Percentiles rank a stretch among this genome's conserved stretches.
Conservation (phyloP, 2,888 invertebrate species). For the Nebria brevicollis region DNA sequence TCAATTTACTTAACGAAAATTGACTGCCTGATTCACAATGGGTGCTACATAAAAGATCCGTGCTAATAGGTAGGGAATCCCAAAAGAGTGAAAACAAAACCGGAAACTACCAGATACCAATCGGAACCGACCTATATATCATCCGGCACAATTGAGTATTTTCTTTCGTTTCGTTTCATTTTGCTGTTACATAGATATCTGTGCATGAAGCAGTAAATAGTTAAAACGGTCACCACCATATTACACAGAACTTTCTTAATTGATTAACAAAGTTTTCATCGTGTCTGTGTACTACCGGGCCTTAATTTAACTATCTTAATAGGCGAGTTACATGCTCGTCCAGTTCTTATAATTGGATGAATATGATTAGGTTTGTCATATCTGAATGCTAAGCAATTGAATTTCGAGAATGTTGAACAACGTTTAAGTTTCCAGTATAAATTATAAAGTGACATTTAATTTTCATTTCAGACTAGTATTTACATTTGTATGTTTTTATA, state of each 20-base stretch:
- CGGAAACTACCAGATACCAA: slow-evolving; percentile 32
- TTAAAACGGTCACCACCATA: not conserved
- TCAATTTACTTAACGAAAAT: not conserved
- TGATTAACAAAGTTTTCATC: not conserved
- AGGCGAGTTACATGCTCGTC: not conserved
- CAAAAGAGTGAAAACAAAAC: slow-evolving; percentile 6
- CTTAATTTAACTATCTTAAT: slow-evolving; percentile 1
- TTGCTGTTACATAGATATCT: not conserved
- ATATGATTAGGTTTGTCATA: not conserved
- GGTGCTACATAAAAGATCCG: not conserved
- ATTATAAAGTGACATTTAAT: not conserved
- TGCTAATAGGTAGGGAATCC: not conserved
- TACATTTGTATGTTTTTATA: no score
- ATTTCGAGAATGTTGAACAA: not conserved
- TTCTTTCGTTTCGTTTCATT: slow-evolving; percentile 26
- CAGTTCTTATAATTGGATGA: not conserved
- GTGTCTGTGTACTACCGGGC: not conserved
- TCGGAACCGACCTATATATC: slow-evolving; percentile 32
- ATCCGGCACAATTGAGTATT: slow-evolving; percentile 33
- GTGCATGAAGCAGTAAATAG: not conserved
- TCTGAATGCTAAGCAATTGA: not conserved
- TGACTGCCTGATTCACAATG: not conserved
- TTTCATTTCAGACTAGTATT: no score
- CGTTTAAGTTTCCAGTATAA: not conserved
- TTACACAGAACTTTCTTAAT: not conserved